Conservation (phyloP, 2,113 vertebrate species). For the Scolopax mira region DNA sequence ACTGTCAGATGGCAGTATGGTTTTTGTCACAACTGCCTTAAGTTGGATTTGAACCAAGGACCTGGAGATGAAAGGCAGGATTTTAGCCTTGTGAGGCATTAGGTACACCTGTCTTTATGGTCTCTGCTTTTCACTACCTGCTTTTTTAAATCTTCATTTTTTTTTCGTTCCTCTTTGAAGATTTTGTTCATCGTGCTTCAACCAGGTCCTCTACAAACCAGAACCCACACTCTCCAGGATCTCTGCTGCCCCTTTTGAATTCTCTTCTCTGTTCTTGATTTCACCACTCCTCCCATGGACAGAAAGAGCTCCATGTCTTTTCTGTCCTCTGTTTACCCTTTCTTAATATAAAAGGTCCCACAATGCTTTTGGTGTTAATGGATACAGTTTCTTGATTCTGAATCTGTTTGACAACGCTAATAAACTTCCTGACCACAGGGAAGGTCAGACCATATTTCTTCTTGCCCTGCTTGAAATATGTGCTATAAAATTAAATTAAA, state of each 20-base stretch:
- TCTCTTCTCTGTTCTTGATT: neutral
- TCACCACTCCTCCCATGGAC: neutral
- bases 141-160: neutral
- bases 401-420: neutral
- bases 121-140: neutral
- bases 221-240: neutral
- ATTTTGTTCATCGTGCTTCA: neutral
- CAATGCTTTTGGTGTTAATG: neutral
- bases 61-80: neutral
- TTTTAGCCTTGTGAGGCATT: neutral
- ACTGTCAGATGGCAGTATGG: neutral
- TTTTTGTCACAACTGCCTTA: neutral
- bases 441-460: constrained; percentile 18
- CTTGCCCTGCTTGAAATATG: constrained; percentile 26
- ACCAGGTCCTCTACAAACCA: neutral
- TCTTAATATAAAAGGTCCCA: neutral
- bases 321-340: neutral
- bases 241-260: neutral
- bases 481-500: constrained; percentile 36
- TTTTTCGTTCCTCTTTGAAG: neutral
- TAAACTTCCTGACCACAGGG: neutral
- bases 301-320: neutral
- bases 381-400: neutral
- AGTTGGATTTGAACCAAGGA: neutral
- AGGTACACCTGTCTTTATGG: neutral